These are phyloP conservation scores for Micromys minutus DNA, from an alignment of 2,113 vertebrate genomes.

Conservation along the genomic window DNA sequence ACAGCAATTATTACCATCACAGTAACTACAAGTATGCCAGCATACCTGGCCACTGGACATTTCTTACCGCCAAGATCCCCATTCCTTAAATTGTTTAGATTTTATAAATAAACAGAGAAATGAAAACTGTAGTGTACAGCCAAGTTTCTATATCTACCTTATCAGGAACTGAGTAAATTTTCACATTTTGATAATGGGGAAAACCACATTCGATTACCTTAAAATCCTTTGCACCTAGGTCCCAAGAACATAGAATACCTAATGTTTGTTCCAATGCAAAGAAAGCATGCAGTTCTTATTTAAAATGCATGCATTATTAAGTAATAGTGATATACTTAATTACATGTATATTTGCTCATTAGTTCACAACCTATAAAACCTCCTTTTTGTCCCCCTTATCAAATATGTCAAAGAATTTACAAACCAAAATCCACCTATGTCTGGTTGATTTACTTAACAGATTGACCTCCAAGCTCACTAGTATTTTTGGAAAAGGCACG, in stretches of 20 bases:
- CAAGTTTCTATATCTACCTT: neutral
- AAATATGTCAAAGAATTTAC: neutral
- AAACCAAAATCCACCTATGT: neutral
- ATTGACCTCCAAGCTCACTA: neutral
- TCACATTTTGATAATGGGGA: neutral
- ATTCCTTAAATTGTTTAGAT: neutral
- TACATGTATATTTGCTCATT: neutral
- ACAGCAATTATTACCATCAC: neutral
- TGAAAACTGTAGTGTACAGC: neutral
- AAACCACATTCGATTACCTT: neutral
- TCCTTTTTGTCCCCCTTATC: neutral
- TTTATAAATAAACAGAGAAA: neutral
- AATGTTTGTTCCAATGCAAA: neutral
- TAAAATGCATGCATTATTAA: constrained; percentile 24
- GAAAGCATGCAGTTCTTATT: neutral
- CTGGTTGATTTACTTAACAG: neutral
- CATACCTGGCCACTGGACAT: no score
- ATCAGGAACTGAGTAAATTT: neutral
- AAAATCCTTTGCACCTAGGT: neutral
- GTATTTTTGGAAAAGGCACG: neutral
- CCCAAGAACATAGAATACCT: constrained; percentile 3
- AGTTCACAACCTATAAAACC: neutral
- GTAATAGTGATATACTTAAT: constrained; percentile 23
- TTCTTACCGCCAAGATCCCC: neutral
- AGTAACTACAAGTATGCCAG: neutral